Conservation (phyloP, 53 echinoderm and acorn worm genomes). For the Paracentrotus lividus region DNA sequence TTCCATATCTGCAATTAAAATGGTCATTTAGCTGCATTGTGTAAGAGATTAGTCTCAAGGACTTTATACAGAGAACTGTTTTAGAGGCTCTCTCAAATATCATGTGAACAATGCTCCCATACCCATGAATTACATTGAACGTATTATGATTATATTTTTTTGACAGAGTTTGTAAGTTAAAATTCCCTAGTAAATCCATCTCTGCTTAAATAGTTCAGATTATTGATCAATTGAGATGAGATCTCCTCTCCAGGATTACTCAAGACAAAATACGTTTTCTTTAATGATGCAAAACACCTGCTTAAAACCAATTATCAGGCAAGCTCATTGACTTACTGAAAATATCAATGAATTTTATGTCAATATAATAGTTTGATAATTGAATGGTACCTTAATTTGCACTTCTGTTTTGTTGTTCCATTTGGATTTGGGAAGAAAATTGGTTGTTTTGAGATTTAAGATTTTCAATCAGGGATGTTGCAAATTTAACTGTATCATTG, state of each 20-base stretch:
- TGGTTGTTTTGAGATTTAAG: not conserved
- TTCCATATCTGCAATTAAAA: not conserved
- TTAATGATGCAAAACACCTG: not conserved
- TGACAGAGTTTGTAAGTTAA: too few species aligned
- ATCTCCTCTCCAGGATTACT: not conserved
- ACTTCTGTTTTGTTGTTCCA: not conserved
- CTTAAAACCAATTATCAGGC: not conserved
- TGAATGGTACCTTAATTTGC: not conserved
- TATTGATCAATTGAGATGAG: not conserved
- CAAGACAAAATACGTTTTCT: not conserved
- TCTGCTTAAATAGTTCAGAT: not conserved
- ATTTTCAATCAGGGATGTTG: not conserved
- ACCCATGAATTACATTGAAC: too few species aligned
- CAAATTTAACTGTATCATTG: not conserved
- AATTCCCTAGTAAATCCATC: not conserved
- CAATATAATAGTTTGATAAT: not conserved
- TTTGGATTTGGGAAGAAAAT: not conserved
- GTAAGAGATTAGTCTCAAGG: not conserved
- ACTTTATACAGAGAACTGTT: too few species aligned
- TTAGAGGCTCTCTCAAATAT: conserved; percentile 30
- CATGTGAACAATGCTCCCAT: too few species aligned
- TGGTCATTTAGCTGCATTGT: not conserved
- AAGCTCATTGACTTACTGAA: not conserved
- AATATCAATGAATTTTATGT: not conserved
- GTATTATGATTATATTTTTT: too few species aligned